A percentile compares a stretch with the other conserved stretches of the same genome.
Evolutionary conservation across 2,113 vertebrate genomes (phyloP).

Genomic region (Pedetes capensis): DNA sequence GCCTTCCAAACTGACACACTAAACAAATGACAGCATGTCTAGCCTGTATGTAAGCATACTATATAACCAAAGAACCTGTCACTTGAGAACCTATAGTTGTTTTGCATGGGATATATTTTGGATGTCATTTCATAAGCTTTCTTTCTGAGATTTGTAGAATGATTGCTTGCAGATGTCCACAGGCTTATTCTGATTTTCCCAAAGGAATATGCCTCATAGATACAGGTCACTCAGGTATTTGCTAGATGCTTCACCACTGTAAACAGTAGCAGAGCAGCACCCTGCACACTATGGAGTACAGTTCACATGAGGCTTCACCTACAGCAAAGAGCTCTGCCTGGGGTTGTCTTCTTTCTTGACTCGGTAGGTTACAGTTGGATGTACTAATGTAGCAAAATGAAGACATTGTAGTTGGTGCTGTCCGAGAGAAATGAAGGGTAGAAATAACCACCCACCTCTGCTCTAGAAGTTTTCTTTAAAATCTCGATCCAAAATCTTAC

Average conservation of each 20-base stretch:
- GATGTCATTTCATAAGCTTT: conserved; percentile 1
- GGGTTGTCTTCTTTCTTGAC: neutral
- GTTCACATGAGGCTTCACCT: neutral
- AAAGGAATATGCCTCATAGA: neutral
- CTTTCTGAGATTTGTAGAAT: neutral
- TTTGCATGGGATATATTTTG: neutral
- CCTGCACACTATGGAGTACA: neutral
- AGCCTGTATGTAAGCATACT: neutral
- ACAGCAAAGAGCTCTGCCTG: neutral
- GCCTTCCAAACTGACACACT: conserved; percentile 58
- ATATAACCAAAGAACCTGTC: neutral
- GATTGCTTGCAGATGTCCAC: neutral
- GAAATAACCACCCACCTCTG: neutral
- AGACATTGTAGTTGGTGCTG: neutral
- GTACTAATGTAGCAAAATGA: neutral
- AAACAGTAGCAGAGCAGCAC: neutral
- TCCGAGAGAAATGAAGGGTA: neutral
- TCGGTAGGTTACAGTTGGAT: neutral
- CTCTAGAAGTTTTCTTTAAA: neutral
- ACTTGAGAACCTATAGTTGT: neutral
- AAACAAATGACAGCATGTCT: conserved; percentile 62
- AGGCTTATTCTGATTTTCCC: neutral
- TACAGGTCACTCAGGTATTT: neutral
- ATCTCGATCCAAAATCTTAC: neutral
- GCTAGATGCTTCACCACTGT: neutral